Percentiles rank a stretch among this genome's conserved stretches.
These are phyloP conservation scores for Cosmorhoe ocellata DNA, from an alignment of 2,888 invertebrate species.

Conservation along the genomic window DNA sequence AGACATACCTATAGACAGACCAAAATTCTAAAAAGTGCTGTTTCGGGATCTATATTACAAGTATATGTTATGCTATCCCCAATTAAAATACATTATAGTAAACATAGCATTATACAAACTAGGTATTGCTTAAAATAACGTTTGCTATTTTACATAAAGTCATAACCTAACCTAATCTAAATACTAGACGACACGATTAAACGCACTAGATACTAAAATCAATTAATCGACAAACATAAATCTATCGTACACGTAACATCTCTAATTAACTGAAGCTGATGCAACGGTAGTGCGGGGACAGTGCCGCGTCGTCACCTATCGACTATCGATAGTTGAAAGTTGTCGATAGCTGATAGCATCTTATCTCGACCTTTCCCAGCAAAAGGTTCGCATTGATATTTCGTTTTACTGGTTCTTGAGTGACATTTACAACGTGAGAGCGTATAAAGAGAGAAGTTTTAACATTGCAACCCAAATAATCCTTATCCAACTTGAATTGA, in stretches of 20 bases:
- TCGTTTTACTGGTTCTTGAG: slow-evolving; percentile 10
- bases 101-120: too few relatives aligned
- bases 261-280: slow-evolving; percentile 20
- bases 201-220: slow-evolving; percentile 14
- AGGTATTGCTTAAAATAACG: not conserved
- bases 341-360: slow-evolving; percentile 12
- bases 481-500: too few relatives aligned
- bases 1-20: too few relatives aligned
- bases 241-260: slow-evolving; percentile 20
- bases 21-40: too few relatives aligned
- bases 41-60: too few relatives aligned
- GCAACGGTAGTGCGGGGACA: slow-evolving; percentile 23
- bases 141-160: slow-evolving; percentile 2
- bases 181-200: not conserved
- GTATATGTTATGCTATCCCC: too few relatives aligned
- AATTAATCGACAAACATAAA: slow-evolving; percentile 13
- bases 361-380: slow-evolving; percentile 17
- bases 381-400: slow-evolving; percentile 8
- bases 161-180: not conserved
- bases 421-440: too few relatives aligned
- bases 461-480: too few relatives aligned
- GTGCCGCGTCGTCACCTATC: slow-evolving; percentile 17
- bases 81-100: too few relatives aligned
- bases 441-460: too few relatives aligned
- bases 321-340: slow-evolving; percentile 15